Percentiles rank a stretch among this genome's conserved stretches.
These are phyloP conservation scores for Spisula solida DNA, from an alignment of 2,888 invertebrate species.

Conservation along the genomic window DNA sequence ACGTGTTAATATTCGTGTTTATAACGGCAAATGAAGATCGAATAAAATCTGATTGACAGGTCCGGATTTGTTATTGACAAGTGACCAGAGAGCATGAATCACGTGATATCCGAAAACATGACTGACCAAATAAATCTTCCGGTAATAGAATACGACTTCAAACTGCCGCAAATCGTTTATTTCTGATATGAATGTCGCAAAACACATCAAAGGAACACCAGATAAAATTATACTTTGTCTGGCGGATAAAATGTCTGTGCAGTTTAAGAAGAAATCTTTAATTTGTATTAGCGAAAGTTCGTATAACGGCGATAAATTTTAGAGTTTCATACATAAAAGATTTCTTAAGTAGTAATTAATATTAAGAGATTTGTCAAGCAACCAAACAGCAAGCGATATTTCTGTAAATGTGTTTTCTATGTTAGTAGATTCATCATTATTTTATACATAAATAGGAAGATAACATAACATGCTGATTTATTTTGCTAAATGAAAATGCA, in stretches of 20 bases:
- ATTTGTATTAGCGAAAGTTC: conserved; percentile 14
- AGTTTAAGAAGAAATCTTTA: background rate
- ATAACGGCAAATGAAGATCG: background rate
- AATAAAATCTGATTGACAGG: conserved; percentile 52
- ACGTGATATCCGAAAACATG: conserved; percentile 61
- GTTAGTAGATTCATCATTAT: background rate
- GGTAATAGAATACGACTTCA: conserved; percentile 62
- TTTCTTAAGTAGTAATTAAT: conserved; percentile 18
- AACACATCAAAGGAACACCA: conserved; percentile 1
- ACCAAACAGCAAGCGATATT: background rate
- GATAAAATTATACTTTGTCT: conserved; percentile 18
- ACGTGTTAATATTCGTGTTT: conserved; percentile 7
- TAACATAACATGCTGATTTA: background rate
- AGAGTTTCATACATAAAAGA: conserved; percentile 7
- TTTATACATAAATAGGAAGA: background rate
- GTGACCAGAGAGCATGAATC: conserved; percentile 64
- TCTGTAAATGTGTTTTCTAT: background rate
- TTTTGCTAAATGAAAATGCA: background rate
- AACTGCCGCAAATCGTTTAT: conserved; percentile 33
- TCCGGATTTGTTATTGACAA: conserved; percentile 65
- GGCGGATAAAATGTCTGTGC: background rate
- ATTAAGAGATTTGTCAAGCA: background rate
- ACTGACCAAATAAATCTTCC: conserved; percentile 49
- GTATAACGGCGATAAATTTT: background rate
- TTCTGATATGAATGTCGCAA: conserved; percentile 25